Base-by-base conservation (phyloP, 2,888 invertebrate species). In the Digitonthophagus gazella region DNA sequence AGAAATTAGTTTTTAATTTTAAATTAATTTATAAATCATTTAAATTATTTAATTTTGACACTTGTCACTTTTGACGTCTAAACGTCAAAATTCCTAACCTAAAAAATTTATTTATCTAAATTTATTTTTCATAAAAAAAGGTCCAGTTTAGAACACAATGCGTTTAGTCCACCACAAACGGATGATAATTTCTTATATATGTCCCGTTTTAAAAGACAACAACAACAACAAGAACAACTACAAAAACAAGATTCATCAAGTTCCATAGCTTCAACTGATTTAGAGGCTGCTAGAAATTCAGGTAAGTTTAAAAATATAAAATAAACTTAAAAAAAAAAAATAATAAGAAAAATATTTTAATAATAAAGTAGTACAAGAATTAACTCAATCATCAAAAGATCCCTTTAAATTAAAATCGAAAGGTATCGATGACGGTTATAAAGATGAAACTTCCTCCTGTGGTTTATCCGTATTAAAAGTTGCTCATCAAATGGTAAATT, bases 381-480 rank as follows among this genome's bases (percentile, higher is more conserved):
- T 1, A 19, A 66, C 3, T 2, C 8, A 44, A 44, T 44, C 28
- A 44, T 1, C 28, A 44, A 44, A 44, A n/a, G n/a, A n/a, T n/a
- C n/a, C n/a, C 57, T 57, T 57, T 11, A 78, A 78, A 70, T 74
- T 85, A 16, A 88, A 88, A 80, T 88, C 91, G 2, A 87, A 87
- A 57, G 90, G 90, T 3, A 86, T 86, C 0, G 91, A 91, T 78
- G 91, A 92, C 84, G 91, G 91, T 67, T 89, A 89, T 80, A 88
- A 88, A 80, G 81, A 88, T 69, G 89, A 89, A 78, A 88, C 89
- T 20, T 90, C 91, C 58, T 89, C 89, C 64, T 91, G 92, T 76
- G 91, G 89, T 64, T 86, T 85, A 68, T 88, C 89, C 5, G 87
- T 89, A 64, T 85, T 89, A 20, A 82, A 84, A 74, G 87, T 88